Base-by-base conservation (phyloP, 2,113 vertebrate genomes). In the Scartelaos histophorus region DNA sequence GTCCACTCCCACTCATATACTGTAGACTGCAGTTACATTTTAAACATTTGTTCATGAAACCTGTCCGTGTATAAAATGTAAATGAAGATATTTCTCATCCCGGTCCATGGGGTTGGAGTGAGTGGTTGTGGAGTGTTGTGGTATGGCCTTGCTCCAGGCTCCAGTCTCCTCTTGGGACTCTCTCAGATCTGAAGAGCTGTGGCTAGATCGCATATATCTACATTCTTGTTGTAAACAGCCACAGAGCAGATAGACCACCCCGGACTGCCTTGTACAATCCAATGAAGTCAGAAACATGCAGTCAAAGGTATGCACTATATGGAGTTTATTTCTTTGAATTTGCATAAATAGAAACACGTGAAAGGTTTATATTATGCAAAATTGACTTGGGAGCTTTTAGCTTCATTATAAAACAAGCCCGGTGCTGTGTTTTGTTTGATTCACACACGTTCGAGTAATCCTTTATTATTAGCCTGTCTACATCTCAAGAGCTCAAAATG, bases 91-190 rank as follows among this genome's bases (percentile, higher is more conserved):
- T 56, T 15, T 60, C 65, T 46, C 72, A 62, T 51, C n/a, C 2
- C 29, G 7, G 17, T 22, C 22, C 45, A 7, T 54, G 60, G 22
- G 22, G 22, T 12, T 2, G 34, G 21, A 17, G 54, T 21, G 5
- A 13, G 35, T 54, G 24, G 49, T 62, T 54, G 45, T 1, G 3
- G 3, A 15, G 24, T 10, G 47, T 19, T 51, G 47, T 15, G 76
- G n/a, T 19, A 22, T 74, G 69, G 76, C 69, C 79, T 83, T 71
- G 80, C 83, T 71, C 0, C 2, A 75, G 70, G 83, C 74, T 19
- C 60, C 57, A 12, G 5, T 35, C 65, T 85, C 83, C 65, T 66
- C 49, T 78, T 43, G 75, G 73, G 76, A 82, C 67, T 17, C 17
- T 12, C 49, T 12, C 67, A 6, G 62, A 60, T 73, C 21, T 78